Evolutionary conservation across 2,113 vertebrate species (phyloP).

Genomic region (Daboia siamensis): DNA sequence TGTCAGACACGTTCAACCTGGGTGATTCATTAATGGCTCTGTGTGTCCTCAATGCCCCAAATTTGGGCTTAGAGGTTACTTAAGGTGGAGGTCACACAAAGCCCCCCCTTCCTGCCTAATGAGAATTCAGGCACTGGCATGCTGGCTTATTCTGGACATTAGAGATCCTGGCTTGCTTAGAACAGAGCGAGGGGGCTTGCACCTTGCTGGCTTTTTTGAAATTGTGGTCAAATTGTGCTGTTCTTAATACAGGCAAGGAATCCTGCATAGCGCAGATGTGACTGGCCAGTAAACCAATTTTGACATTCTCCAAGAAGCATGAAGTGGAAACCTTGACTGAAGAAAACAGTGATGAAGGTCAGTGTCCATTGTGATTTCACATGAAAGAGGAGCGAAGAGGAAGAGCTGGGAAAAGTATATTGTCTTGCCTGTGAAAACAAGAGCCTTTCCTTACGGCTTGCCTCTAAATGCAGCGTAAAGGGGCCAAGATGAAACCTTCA

Average conservation of each 20-base stretch:
- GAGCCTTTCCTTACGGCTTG: neutral
- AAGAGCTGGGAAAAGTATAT: neutral
- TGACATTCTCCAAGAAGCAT: neutral
- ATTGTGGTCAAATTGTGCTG: neutral
- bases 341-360: neutral
- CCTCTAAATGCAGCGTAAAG: neutral
- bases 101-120: neutral
- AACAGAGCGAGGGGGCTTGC: neutral
- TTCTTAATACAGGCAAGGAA: neutral
- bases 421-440: neutral
- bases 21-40: neutral
- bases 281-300: neutral
- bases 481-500: neutral
- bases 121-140: neutral
- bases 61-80: neutral
- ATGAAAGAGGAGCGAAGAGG: neutral
- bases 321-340: neutral
- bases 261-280: neutral
- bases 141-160: neutral
- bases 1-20: neutral
- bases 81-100: neutral
- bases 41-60: neutral
- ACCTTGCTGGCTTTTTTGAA: neutral
- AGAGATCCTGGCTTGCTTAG: neutral
- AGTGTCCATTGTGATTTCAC: neutral